Evolutionary conservation across 2,113 vertebrate genomes (phyloP).

Genomic region (Corvus hawaiiensis): DNA sequence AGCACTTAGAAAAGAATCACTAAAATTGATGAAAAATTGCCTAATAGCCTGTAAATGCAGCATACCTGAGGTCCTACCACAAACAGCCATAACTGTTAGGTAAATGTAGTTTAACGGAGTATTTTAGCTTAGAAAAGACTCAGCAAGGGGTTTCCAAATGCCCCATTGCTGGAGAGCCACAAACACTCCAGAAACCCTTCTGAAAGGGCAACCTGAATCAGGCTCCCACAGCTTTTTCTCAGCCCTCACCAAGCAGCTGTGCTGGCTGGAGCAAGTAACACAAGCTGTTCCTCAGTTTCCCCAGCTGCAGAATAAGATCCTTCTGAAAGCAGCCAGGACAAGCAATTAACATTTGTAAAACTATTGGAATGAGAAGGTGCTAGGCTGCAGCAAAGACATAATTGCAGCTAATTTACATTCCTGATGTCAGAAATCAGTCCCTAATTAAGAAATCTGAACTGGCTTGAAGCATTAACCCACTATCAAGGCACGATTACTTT

Average conservation of each 20-base stretch:
- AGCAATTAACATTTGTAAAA: constrained; percentile 32
- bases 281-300: constrained; percentile 31
- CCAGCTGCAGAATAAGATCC: not conserved
- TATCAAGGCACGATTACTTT: constrained; percentile 34
- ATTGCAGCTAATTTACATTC: constrained; percentile 40
- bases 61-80: not conserved
- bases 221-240: not conserved
- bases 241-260: not conserved
- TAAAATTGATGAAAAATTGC: not conserved
- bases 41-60: not conserved
- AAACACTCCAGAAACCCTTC: not conserved
- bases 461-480: not conserved
- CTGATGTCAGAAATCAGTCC: constrained; percentile 47
- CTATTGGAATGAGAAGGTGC: constrained; percentile 14
- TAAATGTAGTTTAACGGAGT: not conserved
- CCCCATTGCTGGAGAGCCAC: not conserved
- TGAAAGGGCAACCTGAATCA: not conserved
- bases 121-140: not conserved
- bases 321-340: not conserved
- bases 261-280: not conserved
- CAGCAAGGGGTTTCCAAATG: not conserved
- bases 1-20: not conserved
- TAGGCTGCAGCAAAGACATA: constrained; percentile 14
- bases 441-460: constrained; percentile 36
- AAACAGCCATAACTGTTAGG: not conserved